Evolutionary conservation across 2,888 invertebrate species (phyloP), one percentile per base, ranked within the genome.

Genomic region (Candidula unifasciata): DNA sequence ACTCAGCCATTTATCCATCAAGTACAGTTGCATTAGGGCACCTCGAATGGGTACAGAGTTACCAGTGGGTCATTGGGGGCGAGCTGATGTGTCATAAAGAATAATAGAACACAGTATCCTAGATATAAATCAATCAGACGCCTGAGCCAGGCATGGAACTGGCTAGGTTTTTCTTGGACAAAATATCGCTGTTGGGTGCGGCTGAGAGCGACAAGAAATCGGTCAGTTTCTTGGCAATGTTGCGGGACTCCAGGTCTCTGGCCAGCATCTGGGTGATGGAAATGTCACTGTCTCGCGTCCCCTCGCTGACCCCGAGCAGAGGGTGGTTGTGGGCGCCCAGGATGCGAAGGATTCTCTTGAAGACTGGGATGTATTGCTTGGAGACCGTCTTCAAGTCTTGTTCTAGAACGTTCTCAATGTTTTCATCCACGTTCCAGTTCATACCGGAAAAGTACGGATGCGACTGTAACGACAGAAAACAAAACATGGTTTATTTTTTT

Each of bases 401-500:
- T n/a, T 66, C 82, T 2, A 83, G 44, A 16, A 83, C 37, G 54
- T 54, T 8, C 24, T 68, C 68, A 0, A 80, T 79, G 68, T 54
- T 33, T 3, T 78, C 78, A 18, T 57, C 78, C 5, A 3, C 78
- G 13, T 73, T 35, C 84, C 84, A 84, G 44, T 74, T 33, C 24
- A 84, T 18, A 16, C 52, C 68, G 5, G 37, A n/a, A 37, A 84
- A 84, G 64, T 80, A 84, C 0, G 80, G 44, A 54, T 84, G 84
- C 52, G 2, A 44, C 84, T 84, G 84, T 24, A 57, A 57, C 66
- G 30, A 13, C 8, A 60, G 60, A 60, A 60, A 60, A n/a, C 5
- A 1, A 6, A 44, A 44, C 44, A 44, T 1, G 13, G 13, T 44
- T 44, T n/a, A n/a, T n/a, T n/a, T n/a, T n/a, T n/a, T n/a, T n/a